These are phyloP conservation scores for Gallinago stenura DNA, from an alignment of 2,797 vertebrate species.

Conservation along the genomic window DNA sequence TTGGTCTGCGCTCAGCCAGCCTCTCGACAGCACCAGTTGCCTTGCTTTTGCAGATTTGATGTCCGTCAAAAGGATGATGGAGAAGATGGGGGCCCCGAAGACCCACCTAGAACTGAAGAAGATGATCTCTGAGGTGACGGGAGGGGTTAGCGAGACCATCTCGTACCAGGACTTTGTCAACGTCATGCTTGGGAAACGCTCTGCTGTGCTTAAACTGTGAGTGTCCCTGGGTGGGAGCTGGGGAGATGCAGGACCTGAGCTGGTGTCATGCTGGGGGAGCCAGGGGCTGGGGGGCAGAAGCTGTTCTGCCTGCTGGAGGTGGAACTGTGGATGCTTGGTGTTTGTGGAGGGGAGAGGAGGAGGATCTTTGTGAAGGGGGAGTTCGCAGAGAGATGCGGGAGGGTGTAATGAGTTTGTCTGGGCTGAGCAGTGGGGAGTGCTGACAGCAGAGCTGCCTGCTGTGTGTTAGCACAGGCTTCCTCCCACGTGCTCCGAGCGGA, in stretches of 20 bases:
- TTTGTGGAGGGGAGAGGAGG: fast-evolving
- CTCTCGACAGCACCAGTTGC: not conserved
- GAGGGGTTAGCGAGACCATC: constrained; percentile 91
- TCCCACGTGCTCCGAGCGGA: fast-evolving
- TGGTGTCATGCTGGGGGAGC: not conserved
- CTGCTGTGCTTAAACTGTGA: constrained; percentile 96
- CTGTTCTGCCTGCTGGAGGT: not conserved
- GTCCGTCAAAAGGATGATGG: constrained; percentile 98
- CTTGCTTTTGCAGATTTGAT: constrained; percentile 87
- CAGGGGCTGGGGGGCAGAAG: not conserved
- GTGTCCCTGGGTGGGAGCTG: constrained; percentile 32
- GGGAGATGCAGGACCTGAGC: not conserved
- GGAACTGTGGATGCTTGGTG: not conserved
- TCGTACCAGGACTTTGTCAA: constrained; percentile 96
- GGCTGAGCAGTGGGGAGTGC: not conserved
- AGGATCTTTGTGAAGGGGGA: not conserved
- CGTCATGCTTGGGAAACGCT: constrained; percentile 97
- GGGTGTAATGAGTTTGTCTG: not conserved
- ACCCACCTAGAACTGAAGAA: constrained; percentile 97
- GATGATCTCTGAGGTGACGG: constrained; percentile 95
- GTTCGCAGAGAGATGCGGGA: not conserved
- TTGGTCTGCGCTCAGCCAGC: not conserved
- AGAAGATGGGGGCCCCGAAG: constrained; percentile 96
- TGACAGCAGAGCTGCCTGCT: not conserved
- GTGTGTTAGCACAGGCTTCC: not conserved